These are phyloP conservation scores for Spilarctia lutea DNA, from an alignment of 2,888 invertebrate genomes.

Conservation along the genomic window DNA sequence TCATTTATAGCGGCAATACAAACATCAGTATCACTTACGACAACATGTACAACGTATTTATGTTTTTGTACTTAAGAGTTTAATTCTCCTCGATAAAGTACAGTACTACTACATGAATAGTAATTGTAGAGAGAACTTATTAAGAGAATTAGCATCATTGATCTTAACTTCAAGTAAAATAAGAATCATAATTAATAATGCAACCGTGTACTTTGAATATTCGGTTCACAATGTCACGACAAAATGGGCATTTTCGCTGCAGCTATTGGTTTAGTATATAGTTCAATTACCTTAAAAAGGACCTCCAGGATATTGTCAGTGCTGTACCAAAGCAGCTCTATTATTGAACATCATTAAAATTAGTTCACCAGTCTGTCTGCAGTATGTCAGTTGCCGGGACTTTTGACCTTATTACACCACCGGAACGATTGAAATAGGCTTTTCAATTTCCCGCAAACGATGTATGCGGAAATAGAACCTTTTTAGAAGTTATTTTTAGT, in stretches of 20 bases:
- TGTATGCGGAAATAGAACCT: conserved; percentile 61
- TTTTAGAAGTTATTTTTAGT: conserved; percentile 56
- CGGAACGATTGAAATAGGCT: conserved; percentile 70
- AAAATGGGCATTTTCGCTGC: neutral
- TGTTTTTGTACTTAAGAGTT: neutral
- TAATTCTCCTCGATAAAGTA: too few relatives aligned
- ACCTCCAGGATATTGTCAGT: neutral
- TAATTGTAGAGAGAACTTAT: too few relatives aligned
- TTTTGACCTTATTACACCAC: conserved; percentile 43
- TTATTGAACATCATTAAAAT: conserved; percentile 35
- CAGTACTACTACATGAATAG: too few relatives aligned
- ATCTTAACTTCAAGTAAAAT: neutral
- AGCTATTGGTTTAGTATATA: neutral
- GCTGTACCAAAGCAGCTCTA: conserved; percentile 24
- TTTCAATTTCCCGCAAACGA: conserved; percentile 69
- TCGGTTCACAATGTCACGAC: neutral
- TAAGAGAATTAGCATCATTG: neutral
- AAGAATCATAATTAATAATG: neutral
- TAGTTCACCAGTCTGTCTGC: conserved; percentile 32
- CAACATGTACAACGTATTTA: neutral
- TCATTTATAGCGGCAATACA: neutral
- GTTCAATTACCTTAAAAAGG: neutral
- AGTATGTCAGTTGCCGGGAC: conserved; percentile 28
- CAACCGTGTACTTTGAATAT: too few relatives aligned
- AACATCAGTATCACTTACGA: neutral